phyloP scores from a whole-genome alignment of 2,797 vertebrate genomes.

The Rhynchotus rufescens region DNA sequence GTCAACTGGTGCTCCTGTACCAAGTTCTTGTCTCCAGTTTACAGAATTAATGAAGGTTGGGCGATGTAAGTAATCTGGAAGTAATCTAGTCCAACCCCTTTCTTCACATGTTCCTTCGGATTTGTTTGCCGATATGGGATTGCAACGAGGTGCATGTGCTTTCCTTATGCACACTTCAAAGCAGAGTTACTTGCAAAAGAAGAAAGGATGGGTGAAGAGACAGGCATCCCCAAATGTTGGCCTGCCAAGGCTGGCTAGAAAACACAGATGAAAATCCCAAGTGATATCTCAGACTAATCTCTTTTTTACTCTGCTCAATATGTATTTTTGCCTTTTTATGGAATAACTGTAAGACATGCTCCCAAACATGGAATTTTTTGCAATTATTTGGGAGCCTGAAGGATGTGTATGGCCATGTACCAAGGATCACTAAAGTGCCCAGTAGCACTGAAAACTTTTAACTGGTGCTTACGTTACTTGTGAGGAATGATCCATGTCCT shows the following conservation, averaged over 20 bases:
- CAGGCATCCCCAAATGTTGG: neutral
- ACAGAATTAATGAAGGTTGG: neutral
- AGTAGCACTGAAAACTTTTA: fast-evolving
- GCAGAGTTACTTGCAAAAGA: neutral
- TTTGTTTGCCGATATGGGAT: neutral
- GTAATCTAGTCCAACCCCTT: neutral
- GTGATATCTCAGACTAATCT: neutral
- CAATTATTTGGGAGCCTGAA: neutral
- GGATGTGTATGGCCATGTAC: neutral
- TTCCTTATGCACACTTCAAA: neutral
- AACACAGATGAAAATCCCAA: neutral
- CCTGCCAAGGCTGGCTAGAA: neutral
- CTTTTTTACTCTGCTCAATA: neutral
- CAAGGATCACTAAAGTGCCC: neutral
- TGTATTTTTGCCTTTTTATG: conserved; percentile 18
- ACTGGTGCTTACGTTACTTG: neutral
- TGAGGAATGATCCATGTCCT: neutral
- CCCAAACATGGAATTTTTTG: neutral
- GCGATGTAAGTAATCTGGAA: neutral
- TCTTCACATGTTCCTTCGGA: neutral
- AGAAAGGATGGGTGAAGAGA: neutral
- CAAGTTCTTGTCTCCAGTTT: neutral
- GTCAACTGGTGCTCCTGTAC: neutral
- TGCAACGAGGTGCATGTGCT: fast-evolving
- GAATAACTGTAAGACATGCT: neutral